Evolutionary conservation across 64 coral and sea anemone species (phyloP).

Genomic region (Platygyra sinensis): DNA sequence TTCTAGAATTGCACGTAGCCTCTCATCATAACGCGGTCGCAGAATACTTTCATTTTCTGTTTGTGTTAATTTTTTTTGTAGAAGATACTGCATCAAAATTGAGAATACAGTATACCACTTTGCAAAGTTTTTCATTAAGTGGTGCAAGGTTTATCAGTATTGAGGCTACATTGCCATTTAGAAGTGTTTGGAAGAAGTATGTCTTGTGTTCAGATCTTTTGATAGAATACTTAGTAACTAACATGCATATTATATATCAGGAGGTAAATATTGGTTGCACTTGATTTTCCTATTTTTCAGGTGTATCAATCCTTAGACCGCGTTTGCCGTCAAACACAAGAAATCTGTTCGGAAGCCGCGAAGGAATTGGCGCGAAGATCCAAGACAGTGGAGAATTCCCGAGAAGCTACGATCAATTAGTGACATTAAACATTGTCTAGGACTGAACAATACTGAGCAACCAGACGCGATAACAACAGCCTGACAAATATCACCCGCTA

Average conservation of each 20-base stretch:
- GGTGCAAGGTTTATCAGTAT: no score
- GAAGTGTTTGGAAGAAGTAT: no score
- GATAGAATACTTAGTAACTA: not conserved
- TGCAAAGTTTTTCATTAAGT: no score
- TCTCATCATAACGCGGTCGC: no score
- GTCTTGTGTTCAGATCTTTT: not conserved
- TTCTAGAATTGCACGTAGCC: no score
- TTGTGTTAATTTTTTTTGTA: no score
- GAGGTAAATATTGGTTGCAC: not conserved
- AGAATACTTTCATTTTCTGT: no score
- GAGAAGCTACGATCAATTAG: not conserved
- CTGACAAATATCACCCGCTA: not conserved
- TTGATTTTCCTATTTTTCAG: not conserved
- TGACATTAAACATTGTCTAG: not conserved
- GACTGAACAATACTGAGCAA: not conserved
- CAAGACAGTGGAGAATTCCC: not conserved
- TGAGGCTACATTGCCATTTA: no score
- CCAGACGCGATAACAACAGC: not conserved
- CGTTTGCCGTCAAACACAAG: slow-evolving; percentile 8
- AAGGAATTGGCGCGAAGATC: not conserved
- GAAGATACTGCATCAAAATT: no score
- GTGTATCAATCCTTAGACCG: not conserved
- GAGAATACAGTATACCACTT: no score
- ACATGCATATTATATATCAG: not conserved
- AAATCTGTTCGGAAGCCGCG: not conserved